phyloP scores from a whole-genome alignment of 1,140 invertebrate species.

The Dinoponera quadriceps region DNA sequence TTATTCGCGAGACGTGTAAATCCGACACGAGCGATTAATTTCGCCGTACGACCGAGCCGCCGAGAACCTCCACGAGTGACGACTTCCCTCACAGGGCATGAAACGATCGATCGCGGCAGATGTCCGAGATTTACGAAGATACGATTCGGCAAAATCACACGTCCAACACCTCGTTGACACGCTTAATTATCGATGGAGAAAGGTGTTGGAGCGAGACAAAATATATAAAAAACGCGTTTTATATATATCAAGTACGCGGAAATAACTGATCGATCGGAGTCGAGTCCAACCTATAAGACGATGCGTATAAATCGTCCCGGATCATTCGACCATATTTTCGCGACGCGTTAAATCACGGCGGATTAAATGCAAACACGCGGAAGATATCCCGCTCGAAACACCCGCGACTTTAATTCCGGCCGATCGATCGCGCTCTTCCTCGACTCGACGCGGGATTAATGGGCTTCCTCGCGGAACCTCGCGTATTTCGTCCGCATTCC shows the following conservation, averaged over 20 bases:
- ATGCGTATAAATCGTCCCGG: conserved; percentile 19
- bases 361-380: conserved; percentile 30
- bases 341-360: conserved; percentile 24
- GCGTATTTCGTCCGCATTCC: conserved; percentile 31
- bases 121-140: conserved; percentile 57
- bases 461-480: conserved; percentile 14
- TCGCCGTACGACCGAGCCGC: background rate
- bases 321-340: conserved; percentile 40
- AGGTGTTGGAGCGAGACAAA: too few relatives aligned
- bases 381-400: conserved; percentile 36
- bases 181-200: too few relatives aligned
- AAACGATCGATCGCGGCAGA: conserved; percentile 66
- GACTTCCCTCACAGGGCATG: conserved; percentile 36
- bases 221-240: background rate
- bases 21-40: conserved; percentile 60
- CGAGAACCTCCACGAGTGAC: conserved; percentile 36
- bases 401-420: conserved; percentile 12
- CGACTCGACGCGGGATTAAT: conserved; percentile 22
- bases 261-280: conserved; percentile 14
- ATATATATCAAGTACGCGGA: conserved; percentile 3
- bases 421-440: conserved; percentile 27
- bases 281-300: too few relatives aligned
- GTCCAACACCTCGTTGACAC: too few relatives aligned
- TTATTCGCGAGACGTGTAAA: background rate
- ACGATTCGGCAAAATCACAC: too few relatives aligned